Percentiles rank a stretch among this genome's conserved stretches.
These are phyloP conservation scores for Drosophila pectinifera DNA, from an alignment of 1,140 invertebrate species.

Conservation along the genomic window DNA sequence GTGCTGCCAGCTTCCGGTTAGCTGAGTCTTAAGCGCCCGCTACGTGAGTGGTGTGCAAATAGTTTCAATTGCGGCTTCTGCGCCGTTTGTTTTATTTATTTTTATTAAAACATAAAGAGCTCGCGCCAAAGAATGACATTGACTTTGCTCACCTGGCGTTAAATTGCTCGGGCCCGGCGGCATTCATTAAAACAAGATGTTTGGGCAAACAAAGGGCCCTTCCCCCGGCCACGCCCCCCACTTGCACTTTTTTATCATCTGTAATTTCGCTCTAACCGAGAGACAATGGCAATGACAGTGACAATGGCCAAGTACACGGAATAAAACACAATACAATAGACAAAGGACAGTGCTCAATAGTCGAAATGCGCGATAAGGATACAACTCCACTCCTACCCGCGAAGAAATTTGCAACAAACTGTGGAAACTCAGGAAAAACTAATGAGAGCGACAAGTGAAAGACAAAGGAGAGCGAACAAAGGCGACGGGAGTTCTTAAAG, in stretches of 20 bases:
- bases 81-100: slow-evolving; percentile 82
- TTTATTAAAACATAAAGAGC: slow-evolving; percentile 83
- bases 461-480: slow-evolving; percentile 59
- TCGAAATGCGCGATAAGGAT: slow-evolving; percentile 66
- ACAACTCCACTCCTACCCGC: slow-evolving; percentile 18
- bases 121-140: slow-evolving; percentile 68
- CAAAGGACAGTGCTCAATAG: slow-evolving; percentile 64
- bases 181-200: slow-evolving; percentile 73
- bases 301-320: slow-evolving; percentile 38
- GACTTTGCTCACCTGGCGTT: slow-evolving; percentile 80
- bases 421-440: slow-evolving; percentile 55
- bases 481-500: slow-evolving; percentile 44
- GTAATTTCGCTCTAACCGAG: slow-evolving; percentile 43
- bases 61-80: slow-evolving; percentile 82
- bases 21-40: slow-evolving; percentile 73
- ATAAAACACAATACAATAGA: slow-evolving; percentile 51
- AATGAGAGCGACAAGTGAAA: slow-evolving; percentile 61
- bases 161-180: slow-evolving; percentile 64
- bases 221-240: slow-evolving; percentile 17
- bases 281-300: slow-evolving; percentile 39
- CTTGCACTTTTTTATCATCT: slow-evolving; percentile 74
- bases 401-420: slow-evolving; percentile 41
- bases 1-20: slow-evolving; percentile 78
- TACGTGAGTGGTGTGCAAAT: slow-evolving; percentile 83
- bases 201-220: slow-evolving; percentile 32